Percentiles rank a stretch among this genome's conserved stretches.
Evolutionary conservation across 2,888 invertebrate species (phyloP).

Genomic region (Bibio marci): DNA sequence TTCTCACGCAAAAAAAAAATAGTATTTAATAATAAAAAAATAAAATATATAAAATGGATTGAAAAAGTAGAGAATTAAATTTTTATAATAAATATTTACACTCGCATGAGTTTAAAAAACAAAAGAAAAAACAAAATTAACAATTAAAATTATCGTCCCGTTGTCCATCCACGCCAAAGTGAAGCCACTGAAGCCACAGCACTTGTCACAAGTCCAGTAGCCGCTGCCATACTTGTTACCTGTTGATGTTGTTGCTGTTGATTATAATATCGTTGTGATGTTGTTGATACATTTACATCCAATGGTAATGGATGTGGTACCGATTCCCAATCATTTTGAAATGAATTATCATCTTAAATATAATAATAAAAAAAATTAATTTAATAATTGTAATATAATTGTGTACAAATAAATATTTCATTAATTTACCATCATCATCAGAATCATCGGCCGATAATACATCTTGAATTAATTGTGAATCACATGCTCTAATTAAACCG

Average conservation of each 20-base stretch:
- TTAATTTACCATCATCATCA: conserved; percentile 45
- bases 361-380: conserved; percentile 2
- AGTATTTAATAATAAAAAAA: too few relatives aligned
- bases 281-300: not conserved
- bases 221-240: conserved; percentile 43
- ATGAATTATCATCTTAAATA: conserved; percentile 38
- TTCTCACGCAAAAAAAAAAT: too few relatives aligned
- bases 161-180: conserved; percentile 58
- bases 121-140: too few relatives aligned
- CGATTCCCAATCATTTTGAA: conserved; percentile 67
- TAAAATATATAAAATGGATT: too few relatives aligned
- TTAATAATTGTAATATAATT: not conserved
- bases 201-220: conserved; percentile 60
- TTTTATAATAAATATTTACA: too few relatives aligned
- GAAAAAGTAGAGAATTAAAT: too few relatives aligned
- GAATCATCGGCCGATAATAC: conserved; percentile 45
- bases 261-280: not conserved
- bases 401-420: not conserved
- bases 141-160: conserved; percentile 10
- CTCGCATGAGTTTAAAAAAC: too few relatives aligned
- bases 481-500: conserved; percentile 34
- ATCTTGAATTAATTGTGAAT: conserved; percentile 42
- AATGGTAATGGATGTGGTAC: conserved; percentile 27
- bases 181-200: conserved; percentile 70
- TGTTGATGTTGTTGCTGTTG: conserved; percentile 17